These are phyloP conservation scores for Lepidotrigona ventralis DNA, from an alignment of 1,140 invertebrate species.

Conservation along the genomic window DNA sequence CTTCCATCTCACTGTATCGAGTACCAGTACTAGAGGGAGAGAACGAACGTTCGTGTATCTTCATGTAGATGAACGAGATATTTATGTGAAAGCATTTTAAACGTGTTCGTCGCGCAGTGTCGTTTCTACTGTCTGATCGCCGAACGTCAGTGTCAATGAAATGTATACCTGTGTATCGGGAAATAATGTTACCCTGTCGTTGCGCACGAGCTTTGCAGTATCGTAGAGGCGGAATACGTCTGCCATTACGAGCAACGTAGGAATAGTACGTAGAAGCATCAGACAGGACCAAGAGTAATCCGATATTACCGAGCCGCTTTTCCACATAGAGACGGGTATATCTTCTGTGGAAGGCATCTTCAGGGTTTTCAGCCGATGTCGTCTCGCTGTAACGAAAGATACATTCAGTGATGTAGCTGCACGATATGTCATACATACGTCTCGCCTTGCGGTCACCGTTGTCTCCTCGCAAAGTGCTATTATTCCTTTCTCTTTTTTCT, in stretches of 20 bases:
- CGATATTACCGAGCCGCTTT: slow-evolving; percentile 74
- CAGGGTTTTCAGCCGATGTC: slow-evolving; percentile 55
- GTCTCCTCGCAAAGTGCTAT: neutral
- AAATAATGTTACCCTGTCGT: slow-evolving; percentile 67
- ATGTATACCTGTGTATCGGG: slow-evolving; percentile 66
- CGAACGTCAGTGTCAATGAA: slow-evolving; percentile 56
- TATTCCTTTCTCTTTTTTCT: neutral
- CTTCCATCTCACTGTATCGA: neutral
- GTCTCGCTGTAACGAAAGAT: slow-evolving; percentile 46
- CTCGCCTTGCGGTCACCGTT: neutral
- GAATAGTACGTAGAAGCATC: slow-evolving; percentile 55
- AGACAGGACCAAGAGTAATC: slow-evolving; percentile 68
- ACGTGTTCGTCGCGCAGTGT: neutral
- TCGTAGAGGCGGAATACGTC: slow-evolving; percentile 35
- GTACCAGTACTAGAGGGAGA: neutral
- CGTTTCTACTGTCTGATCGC: slow-evolving; percentile 36
- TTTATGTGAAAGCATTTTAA: neutral
- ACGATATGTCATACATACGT: slow-evolving; percentile 24
- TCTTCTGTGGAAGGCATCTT: slow-evolving; percentile 53
- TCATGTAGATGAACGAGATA: neutral
- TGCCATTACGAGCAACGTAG: slow-evolving; percentile 51
- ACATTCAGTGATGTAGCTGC: slow-evolving; percentile 37
- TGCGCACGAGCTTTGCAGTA: slow-evolving; percentile 41
- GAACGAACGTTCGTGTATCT: slow-evolving; percentile 7
- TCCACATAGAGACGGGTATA: slow-evolving; percentile 51